phyloP scores from a whole-genome alignment of 2,888 invertebrate species.

The Caenorhabditis sp. region DNA sequence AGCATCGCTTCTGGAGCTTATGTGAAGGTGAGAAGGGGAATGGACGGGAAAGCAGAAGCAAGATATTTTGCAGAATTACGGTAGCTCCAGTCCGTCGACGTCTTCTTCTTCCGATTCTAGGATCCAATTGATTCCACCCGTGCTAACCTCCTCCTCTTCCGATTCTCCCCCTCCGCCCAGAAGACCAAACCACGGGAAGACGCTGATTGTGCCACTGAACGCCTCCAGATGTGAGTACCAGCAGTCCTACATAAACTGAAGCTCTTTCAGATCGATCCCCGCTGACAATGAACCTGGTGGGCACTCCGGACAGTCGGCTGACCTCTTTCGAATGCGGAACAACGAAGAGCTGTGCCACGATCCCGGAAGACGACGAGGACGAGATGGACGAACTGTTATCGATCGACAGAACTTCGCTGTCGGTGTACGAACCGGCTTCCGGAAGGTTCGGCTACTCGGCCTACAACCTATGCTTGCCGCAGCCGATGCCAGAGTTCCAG shows the following conservation, averaged over 20 bases:
- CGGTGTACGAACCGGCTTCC: constrained; percentile 59
- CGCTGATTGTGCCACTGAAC: constrained; percentile 73
- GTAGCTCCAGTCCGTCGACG: constrained; percentile 40
- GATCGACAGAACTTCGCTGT: constrained; percentile 71
- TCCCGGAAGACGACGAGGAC: constrained; percentile 75
- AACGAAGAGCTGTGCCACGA: constrained; percentile 76
- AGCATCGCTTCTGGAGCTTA: constrained; percentile 36
- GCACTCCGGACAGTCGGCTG: constrained; percentile 75
- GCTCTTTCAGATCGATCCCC: constrained; percentile 64
- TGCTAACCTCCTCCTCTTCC: constrained; percentile 46
- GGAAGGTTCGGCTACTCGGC: constrained; percentile 57
- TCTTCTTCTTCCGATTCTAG: constrained; percentile 47
- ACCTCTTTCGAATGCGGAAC: constrained; percentile 75
- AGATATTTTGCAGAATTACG: constrained; percentile 45
- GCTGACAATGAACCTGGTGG: constrained; percentile 60
- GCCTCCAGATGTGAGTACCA: constrained; percentile 61
- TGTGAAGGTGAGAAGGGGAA: constrained; percentile 4
- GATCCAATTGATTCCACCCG: constrained; percentile 44
- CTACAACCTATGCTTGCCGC: constrained; percentile 64
- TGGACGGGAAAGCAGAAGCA: no score
- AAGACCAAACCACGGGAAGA: constrained; percentile 62
- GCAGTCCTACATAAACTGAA: not conserved
- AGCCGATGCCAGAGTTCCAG: constrained; percentile 66
- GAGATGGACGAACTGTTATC: constrained; percentile 72
- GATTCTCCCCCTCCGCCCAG: constrained; percentile 63